Evolutionary conservation across 2,797 vertebrate genomes (phyloP), one percentile per base, ranked within the genome.

Genomic region (Microchirus variegatus): DNA sequence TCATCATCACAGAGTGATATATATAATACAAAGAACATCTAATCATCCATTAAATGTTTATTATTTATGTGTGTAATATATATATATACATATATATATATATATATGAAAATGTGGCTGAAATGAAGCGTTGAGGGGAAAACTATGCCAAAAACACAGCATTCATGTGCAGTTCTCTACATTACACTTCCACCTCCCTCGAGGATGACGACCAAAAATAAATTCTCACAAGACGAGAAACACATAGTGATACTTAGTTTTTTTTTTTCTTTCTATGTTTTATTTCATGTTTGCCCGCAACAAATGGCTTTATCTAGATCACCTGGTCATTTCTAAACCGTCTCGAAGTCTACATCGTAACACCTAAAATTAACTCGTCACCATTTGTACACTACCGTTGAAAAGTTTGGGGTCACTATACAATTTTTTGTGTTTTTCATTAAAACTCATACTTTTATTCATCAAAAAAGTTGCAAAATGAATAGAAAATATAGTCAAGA

Each of bases 181-280:
- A 9, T 44, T 64, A 51, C 71, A 58, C 69, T 49, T 59, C 57
- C 76, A 51, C 26, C 71, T 83, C 70, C 63, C 73, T 31, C 12
- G 66, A 70, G 67, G 68, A 14, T 18, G 38, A 52, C 40, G 10
- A 65, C 54, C 58, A 75, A 75, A 75, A 87, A 83, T 68, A 78
- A 44, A 70, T 58, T 46, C 62, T 53, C 73, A 50, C n/a, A 73
- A 53, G 19, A 47, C 55, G 59, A 66, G 75, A 75, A 80, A 67
- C 61, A 67, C 61, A 31, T 17, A 58, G 31, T 50, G 48, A 60
- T 42, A 19, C 46, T 57, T n/a, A n/a, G n/a, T n/a, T n/a, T n/a
- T n/a, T n/a, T n/a, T n/a, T n/a, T n/a, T 46, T 55, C 62, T 22
- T 64, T 56, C 55, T 65, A 19, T 11, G 19, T 62, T 47, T 35